These are phyloP conservation scores for Troides aeacus DNA, from an alignment of 2,888 invertebrate genomes.

Conservation along the genomic window DNA sequence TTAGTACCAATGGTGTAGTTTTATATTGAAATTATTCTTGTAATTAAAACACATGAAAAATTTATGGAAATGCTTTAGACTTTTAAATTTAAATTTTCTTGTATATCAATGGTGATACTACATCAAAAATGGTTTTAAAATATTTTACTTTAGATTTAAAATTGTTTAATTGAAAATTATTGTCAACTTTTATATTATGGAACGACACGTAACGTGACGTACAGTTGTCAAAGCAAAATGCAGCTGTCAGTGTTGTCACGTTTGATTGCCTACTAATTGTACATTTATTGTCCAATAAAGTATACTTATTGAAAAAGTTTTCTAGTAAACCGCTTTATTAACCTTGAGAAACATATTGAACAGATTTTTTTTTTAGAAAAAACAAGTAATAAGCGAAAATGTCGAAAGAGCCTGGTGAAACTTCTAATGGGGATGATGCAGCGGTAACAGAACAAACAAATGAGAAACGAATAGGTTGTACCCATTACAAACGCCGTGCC, in stretches of 20 bases:
- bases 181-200: not conserved
- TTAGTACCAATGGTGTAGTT: too few species aligned
- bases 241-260: slow-evolving; percentile 32
- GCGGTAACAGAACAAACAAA: slow-evolving; percentile 44
- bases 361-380: slow-evolving; percentile 20
- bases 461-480: slow-evolving; percentile 84
- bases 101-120: too few species aligned
- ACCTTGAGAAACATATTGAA: slow-evolving; percentile 29
- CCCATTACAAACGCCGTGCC: slow-evolving; percentile 90
- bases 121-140: too few species aligned
- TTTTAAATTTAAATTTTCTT: too few species aligned
- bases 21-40: too few species aligned
- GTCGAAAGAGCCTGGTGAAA: slow-evolving; percentile 55
- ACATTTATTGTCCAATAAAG: slow-evolving; percentile 35
- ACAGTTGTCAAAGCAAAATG: not conserved
- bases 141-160: not conserved
- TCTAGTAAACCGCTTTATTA: slow-evolving; percentile 29
- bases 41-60: too few species aligned
- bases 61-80: too few species aligned
- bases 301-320: slow-evolving; percentile 34
- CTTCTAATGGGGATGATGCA: slow-evolving; percentile 45
- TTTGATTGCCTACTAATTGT: slow-evolving; percentile 32
- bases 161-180: not conserved
- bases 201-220: slow-evolving; percentile 6
- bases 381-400: slow-evolving; percentile 45